Base-by-base conservation (phyloP, 1,140 invertebrate species). In the Pseudomyrmex cubaensis region DNA sequence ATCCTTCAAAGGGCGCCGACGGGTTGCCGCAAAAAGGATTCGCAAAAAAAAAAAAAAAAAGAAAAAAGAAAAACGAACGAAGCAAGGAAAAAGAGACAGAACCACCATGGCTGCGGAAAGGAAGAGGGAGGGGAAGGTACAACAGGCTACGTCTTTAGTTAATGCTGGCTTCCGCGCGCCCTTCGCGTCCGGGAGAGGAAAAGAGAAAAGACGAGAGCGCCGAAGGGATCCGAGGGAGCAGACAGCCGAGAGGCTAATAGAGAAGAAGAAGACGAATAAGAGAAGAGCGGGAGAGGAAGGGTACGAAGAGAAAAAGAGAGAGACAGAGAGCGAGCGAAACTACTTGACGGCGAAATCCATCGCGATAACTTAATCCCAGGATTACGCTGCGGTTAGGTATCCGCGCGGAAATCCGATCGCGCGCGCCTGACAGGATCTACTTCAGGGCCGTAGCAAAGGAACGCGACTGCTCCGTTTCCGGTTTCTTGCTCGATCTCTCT, bases 1-100 rank as follows among this genome's bases (percentile, higher is more conserved):
- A 93, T 93, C 91, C 91, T 91, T 94, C 93, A 93, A 94, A 94
- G 93, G 91, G 70, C 82, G 92, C 93, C 94, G 93, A 92, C 91
- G 73, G 69, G 76, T 80, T 76, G 87, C 93, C 92, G 91, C 92
- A 93, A 93, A 94, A 94, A 93, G 92, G 93, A 94, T 94, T 94
- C 92, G 91, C 91, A 88, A 85, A 85, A 83, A 80, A 85, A 78
- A 83, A 73, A 83, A 86, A 87, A 82, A 83, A 78, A 70, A 74
- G 70, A 85, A 82, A 54, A 64, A n/a, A 35, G 20, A 13, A 56
- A n/a, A 25, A 17, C 61, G 56, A 66, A 50, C 64, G 76, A 66
- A 1, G 52, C 66, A 48, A 22, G 12, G 62, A 12, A 56, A 50
- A 46, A 57, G 80, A 64, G 77, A 64, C 54, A 54, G 64, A 70